These are phyloP conservation scores for Phrynosoma platyrhinos DNA, from an alignment of 2,113 vertebrate species.

Conservation along the genomic window DNA sequence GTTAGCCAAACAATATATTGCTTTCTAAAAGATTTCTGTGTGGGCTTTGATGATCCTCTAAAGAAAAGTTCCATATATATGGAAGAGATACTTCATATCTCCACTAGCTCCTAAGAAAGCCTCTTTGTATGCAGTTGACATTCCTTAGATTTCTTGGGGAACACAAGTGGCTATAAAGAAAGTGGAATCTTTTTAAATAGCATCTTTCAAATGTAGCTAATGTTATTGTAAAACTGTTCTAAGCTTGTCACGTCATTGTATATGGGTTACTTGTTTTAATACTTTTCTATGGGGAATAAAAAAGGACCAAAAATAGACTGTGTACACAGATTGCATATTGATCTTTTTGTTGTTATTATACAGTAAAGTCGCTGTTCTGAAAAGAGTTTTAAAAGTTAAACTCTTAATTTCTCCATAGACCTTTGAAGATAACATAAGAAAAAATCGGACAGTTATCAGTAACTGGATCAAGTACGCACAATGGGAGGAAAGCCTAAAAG, in stretches of 20 bases:
- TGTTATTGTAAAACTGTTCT: not conserved
- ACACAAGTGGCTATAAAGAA: not conserved
- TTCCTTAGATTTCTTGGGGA: not conserved
- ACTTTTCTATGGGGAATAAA: not conserved
- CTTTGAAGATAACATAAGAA: constrained; percentile 98
- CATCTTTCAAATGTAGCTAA: not conserved
- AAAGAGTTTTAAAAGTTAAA: not conserved
- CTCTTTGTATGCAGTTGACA: not conserved
- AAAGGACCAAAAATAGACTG: not conserved
- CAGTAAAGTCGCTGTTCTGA: not conserved
- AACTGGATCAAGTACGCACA: constrained; percentile 99
- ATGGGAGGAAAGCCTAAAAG: constrained; percentile 98
- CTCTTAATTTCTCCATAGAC: constrained; percentile 77
- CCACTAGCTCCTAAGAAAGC: not conserved
- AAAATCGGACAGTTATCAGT: constrained; percentile 97
- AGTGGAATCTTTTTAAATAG: not conserved
- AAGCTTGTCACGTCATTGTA: not conserved
- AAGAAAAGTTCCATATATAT: not conserved
- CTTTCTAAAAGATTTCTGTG: not conserved
- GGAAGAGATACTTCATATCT: not conserved
- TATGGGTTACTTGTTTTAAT: not conserved
- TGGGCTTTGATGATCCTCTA: not conserved
- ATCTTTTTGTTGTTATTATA: not conserved
- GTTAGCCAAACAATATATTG: not conserved
- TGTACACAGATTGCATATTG: not conserved